A percentile compares a stretch with the other conserved stretches of the same genome.
phyloP scores from a whole-genome alignment of 2,113 vertebrate species.

The Poeciliopsis turrubarensis region DNA sequence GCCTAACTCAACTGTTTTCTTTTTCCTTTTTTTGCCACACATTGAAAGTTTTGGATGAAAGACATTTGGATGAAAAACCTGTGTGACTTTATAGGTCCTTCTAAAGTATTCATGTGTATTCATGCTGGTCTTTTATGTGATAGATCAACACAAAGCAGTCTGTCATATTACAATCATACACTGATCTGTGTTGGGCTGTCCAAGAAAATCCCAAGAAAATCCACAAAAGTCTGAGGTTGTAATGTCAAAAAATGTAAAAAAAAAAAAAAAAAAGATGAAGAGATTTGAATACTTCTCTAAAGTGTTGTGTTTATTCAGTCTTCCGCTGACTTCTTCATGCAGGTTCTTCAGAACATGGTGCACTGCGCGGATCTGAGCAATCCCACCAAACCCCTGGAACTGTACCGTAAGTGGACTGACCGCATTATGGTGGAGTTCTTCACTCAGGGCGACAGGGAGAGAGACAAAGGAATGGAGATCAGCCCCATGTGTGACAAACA shows the following conservation, averaged over 20 bases:
- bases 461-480: slow-evolving; percentile 91
- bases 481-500: slow-evolving; percentile 96
- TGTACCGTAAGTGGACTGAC: slow-evolving; percentile 91
- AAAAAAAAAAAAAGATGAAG: not conserved
- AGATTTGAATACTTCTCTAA: not conserved
- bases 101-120: no score
- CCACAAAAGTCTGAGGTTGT: not conserved
- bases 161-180: not conserved
- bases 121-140: not conserved
- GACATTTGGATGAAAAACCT: no score
- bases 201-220: not conserved
- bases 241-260: not conserved
- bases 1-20: no score
- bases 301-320: not conserved
- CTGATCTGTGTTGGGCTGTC: not conserved
- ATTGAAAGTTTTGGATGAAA: no score
- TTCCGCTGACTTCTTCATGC: not conserved
- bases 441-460: slow-evolving; percentile 87
- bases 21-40: no score
- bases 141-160: not conserved
- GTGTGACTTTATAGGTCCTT: no score
- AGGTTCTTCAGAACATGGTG: slow-evolving; percentile 95
- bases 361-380: slow-evolving; percentile 94
- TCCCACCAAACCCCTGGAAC: slow-evolving; percentile 89
- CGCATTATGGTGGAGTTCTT: slow-evolving; percentile 94